These are phyloP conservation scores for Falco cherrug DNA, from an alignment of 2,797 vertebrate species.

Conservation along the genomic window DNA sequence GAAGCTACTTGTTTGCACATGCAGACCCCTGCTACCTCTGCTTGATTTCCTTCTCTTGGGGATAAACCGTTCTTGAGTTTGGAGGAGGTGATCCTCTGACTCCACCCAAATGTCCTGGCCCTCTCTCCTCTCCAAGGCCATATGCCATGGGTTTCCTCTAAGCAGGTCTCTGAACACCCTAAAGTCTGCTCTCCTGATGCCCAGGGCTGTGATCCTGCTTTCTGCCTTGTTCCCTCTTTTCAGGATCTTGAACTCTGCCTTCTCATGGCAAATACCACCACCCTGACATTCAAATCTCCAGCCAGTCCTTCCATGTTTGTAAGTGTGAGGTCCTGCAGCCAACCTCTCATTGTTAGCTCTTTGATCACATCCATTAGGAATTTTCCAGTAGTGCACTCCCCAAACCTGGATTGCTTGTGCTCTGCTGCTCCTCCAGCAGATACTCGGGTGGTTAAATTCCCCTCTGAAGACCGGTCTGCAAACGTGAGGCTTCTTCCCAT, in stretches of 20 bases:
- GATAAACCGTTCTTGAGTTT: background rate
- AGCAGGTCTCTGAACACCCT: background rate
- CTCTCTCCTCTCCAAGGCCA: background rate
- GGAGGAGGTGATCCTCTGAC: background rate
- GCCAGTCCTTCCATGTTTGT: background rate
- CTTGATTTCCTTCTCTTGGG: background rate
- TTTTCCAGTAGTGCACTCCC: background rate
- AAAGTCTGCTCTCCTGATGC: background rate
- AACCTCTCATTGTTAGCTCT: background rate
- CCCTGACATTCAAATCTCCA: background rate
- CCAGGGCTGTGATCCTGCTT: background rate
- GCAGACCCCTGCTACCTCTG: background rate
- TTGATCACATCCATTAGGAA: background rate
- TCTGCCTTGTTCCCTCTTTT: background rate
- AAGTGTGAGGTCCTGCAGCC: background rate
- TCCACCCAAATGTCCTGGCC: background rate
- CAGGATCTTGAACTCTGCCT: background rate
- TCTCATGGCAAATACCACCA: background rate
- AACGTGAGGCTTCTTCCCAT: background rate
- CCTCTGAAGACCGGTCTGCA: background rate
- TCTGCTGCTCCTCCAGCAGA: background rate
- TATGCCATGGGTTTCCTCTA: background rate
- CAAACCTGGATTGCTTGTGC: background rate
- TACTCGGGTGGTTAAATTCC: background rate
- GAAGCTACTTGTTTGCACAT: background rate